Conservation (phyloP, 2,113 vertebrate species). For the Rynchops niger region DNA sequence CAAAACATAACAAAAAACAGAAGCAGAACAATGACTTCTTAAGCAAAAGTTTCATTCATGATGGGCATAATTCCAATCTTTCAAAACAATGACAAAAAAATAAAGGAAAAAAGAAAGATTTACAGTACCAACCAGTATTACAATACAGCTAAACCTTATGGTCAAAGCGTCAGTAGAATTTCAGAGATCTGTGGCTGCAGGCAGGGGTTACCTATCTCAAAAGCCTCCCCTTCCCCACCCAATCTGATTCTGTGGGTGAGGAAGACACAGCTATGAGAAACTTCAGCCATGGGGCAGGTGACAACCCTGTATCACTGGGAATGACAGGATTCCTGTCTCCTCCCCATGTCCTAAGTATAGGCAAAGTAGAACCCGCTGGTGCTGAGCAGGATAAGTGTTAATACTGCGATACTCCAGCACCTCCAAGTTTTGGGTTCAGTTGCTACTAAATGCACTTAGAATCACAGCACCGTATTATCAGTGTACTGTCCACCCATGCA, state of each 20-base stretch:
- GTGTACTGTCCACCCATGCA: not conserved
- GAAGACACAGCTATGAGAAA: not conserved
- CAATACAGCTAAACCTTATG: not conserved
- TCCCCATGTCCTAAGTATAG: not conserved
- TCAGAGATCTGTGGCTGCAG: not conserved
- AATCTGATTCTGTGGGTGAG: fast-evolving
- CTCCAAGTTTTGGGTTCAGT: not conserved
- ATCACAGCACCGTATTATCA: not conserved
- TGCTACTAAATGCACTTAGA: not conserved
- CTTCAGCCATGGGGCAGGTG: not conserved
- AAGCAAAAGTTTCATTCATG: not conserved
- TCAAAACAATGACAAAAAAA: not conserved
- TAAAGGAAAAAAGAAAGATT: not conserved
- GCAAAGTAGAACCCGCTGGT: not conserved
- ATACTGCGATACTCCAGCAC: not conserved
- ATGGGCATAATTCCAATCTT: not conserved
- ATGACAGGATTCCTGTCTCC: not conserved
- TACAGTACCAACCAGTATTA: not conserved
- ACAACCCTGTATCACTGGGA: not conserved
- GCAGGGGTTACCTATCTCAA: not conserved
- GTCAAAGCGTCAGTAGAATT: not conserved
- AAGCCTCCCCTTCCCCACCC: not conserved
- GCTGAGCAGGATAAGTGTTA: not conserved
- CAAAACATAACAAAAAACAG: not conserved
- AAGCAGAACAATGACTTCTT: slow-evolving; percentile 14